Evolutionary conservation across 2,888 invertebrate genomes (phyloP), one percentile per base, ranked within the genome.

Genomic region (Cerastis rubricosa): DNA sequence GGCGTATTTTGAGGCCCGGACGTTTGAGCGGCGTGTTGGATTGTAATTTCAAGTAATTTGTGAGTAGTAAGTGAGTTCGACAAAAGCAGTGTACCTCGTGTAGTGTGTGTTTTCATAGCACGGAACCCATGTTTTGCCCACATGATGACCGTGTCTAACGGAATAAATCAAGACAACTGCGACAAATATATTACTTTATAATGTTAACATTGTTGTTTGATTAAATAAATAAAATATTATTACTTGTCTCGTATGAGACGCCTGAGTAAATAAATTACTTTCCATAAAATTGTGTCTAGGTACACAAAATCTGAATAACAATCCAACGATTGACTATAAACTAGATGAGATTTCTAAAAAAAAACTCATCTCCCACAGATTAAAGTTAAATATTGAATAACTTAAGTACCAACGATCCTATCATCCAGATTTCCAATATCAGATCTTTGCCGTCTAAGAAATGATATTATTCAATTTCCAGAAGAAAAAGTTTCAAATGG

Each of bases 401-500:
- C 74, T 85, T 84, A 81, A 85, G 85, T 81, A 83, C 87, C 76
- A 73, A 57, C 75, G 78, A 80, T 79, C 75, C 78, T 77, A 84
- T 87, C 78, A 84, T 80, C 87, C 78, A 86, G 85, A 81, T 86
- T 87, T 89, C 84, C 88, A 89, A 89, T 88, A 88, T 87, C 87
- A 80, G 81, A 88, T 88, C 81, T 84, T 80, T 71, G 64, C 77
- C 83, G 80, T 86, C 87, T 85, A 67, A 75, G 85, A 87, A 87
- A 90, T 89, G 83, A 88, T 85, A 89, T 89, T 87, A 87, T 88
- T 88, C 87, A 88, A 89, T 90, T 78, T 84, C 74, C 74, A 80
- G 74, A 81, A 80, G 77, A 86, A 85, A 86, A 87, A 89, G 80
- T 87, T 89, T 86, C 78, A 73, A 85, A 85, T 77, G 70, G 76